Percentiles rank a stretch among this genome's conserved stretches.
Conservation (phyloP, 2,797 vertebrate genomes). For the Trachurus trachurus region DNA sequence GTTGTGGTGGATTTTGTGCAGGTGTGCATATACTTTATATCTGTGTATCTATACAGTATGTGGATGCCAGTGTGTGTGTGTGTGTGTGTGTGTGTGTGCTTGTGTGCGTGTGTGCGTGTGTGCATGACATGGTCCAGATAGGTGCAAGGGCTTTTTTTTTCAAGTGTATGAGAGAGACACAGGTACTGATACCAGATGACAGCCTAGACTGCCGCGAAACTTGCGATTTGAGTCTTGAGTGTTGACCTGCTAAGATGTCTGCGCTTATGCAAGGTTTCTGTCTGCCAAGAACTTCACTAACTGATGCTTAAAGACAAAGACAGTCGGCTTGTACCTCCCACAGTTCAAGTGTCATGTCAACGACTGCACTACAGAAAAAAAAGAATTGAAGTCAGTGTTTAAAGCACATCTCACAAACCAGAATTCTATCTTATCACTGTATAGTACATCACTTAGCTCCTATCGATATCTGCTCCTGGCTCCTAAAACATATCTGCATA, state of each 20-base stretch:
- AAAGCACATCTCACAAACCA: background rate
- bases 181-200: constrained; percentile 73
- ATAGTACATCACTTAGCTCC: no score
- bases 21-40: background rate
- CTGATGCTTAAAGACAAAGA: constrained; percentile 29
- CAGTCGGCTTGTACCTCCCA: constrained; percentile 41
- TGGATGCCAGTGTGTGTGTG: background rate
- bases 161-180: constrained; percentile 66
- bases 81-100: constrained; percentile 6
- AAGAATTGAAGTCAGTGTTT: background rate
- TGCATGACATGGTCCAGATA: constrained; percentile 23
- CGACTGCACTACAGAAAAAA: background rate
- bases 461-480: no score
- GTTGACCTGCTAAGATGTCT: constrained; percentile 70
- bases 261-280: constrained; percentile 52
- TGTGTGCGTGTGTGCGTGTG: constrained; percentile 14
- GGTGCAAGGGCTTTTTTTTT: constrained; percentile 61
- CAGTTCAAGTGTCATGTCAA: constrained; percentile 26
- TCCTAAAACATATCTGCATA: no score
- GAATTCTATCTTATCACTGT: background rate
- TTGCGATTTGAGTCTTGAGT: constrained; percentile 39
- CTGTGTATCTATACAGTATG: constrained; percentile 1
- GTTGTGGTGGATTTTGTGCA: constrained; percentile 27
- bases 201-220: constrained; percentile 61
- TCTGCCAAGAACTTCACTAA: constrained; percentile 48